Base-by-base conservation (phyloP, 2,113 vertebrate genomes). In the Stigmatopora argus region DNA sequence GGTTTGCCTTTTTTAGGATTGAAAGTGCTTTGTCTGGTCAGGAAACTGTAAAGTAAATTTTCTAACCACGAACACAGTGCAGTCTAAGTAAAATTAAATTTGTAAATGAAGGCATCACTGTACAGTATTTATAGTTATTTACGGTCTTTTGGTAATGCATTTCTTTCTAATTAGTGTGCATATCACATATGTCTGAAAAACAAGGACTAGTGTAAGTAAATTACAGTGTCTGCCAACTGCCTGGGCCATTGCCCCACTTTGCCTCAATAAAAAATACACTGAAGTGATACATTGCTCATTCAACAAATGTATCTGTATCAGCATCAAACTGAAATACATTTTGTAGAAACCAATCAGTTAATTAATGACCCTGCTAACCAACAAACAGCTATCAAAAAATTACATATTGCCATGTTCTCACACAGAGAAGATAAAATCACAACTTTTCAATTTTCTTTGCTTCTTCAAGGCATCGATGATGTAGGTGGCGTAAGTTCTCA, bases 401-500 rank as follows among this genome's bases (percentile, higher is more conserved):
- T 38, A 61, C 11, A n/a, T 23, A 9, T 0, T 4, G 14, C 14
- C 11, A 61, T 14, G 11, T 15, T 44, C n/a, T 44, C 35, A 44
- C 19, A 5, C n/a, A n/a, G n/a, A 46, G 26, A 26, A 2, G 57
- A 38, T 62, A 55, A 14, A 56, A 64, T 38, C 35, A 52, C 26
- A 31, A 31, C 26, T 31, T 31, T 31, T 5, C 44, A 18, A 3
- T 34, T 59, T 47, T 64, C 60, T 35, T 64, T 59, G 38, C 56
- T 18, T 47, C 67, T 75, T 55, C 41, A 66, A 53, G 55, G 65
- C 45, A 8, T 44, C 23, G 51, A 35, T 73, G 49, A 67, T 19
- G 70, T 70, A 74, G 78, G 75, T 58, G 57, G 72, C 58, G 23
- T 34, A 3, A 59, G 15, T 52, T 23, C n/a, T 9, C 21, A 66